Conservation (phyloP, 2,113 vertebrate species). For the Sinocyclocheilus anophthalmus region DNA sequence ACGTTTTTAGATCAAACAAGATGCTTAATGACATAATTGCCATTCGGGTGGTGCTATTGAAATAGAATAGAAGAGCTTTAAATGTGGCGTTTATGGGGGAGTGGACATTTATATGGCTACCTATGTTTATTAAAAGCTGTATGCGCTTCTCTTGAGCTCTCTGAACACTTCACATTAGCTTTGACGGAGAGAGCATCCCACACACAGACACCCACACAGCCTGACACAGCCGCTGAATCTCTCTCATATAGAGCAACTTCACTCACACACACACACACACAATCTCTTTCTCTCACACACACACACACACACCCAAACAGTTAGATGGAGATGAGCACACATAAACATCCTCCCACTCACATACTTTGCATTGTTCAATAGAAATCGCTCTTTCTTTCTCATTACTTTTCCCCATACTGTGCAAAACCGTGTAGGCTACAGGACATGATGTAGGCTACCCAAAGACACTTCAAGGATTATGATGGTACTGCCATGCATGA, state of each 20-base stretch:
- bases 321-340: constrained; percentile 19
- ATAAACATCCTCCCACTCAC: constrained; percentile 49
- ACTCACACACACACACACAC: background rate
- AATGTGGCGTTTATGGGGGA: constrained; percentile 17
- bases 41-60: background rate
- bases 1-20: constrained; percentile 18
- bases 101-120: constrained; percentile 32
- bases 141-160: constrained; percentile 37
- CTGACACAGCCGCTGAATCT: constrained; percentile 15
- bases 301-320: constrained; percentile 25
- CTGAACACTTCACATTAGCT: constrained; percentile 52
- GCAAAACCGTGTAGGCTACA: background rate
- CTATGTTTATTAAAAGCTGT: constrained; percentile 44
- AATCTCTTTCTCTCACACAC: constrained; percentile 34
- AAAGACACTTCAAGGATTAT: background rate
- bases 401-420: constrained; percentile 16
- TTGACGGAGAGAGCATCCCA: constrained; percentile 58
- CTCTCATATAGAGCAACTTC: background rate
- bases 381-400: constrained; percentile 31
- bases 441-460: background rate
- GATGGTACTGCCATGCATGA: background rate
- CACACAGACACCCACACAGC: constrained; percentile 37
- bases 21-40: constrained; percentile 14
- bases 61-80: constrained; percentile 4
- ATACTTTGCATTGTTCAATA: constrained; percentile 39